Evolutionary conservation across 1,140 invertebrate species (phyloP), one percentile per base, ranked within the genome.

Genomic region (Nasonia giraulti): DNA sequence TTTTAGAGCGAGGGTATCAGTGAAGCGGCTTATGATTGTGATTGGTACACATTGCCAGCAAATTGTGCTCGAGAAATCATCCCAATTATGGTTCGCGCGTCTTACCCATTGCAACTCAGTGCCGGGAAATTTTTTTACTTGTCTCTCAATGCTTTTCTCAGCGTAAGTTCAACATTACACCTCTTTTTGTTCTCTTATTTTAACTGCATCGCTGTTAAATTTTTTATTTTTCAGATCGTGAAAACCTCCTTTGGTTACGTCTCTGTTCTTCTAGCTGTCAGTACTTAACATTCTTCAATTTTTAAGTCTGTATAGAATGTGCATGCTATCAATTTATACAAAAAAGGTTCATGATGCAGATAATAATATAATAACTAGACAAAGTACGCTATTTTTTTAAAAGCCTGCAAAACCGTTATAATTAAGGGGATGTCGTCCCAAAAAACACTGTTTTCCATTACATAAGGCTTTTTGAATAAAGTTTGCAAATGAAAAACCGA

Each of bases 61-160:
- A 83, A 44, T 0, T 33, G 80, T 82, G 84, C 77, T n/a, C 86
- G 27, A 55, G 71, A 50, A 1, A 40, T 86, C 69, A 76, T 86
- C 5, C 31, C 83, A 0, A 81, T 87, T 40, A 86, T 86, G 79
- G 27, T 82, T 20, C 68, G 62, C 7, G 27, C 82, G 17, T 74
- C 78, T 5, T 75, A 74, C 40, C 75, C 81, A 2, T 20, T 84
- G 10, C 62, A 44, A 20, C n/a, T 87, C 8, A 87, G 62, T 2
- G 78, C 87, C 0, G 77, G 82, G 27, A 86, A 87, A 75, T 27
- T 86, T 4, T 84, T 87, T 10, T 81, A 76, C 33, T 62, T 87
- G 33, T 82, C 84, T 12, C 83, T 87, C 31, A 6, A 68, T 55
- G 80, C 55, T 1, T 82, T 86, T 27, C 81, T 74, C 14, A 88